phyloP scores from a whole-genome alignment of 2,888 invertebrate species.

The Protonemura montana region DNA sequence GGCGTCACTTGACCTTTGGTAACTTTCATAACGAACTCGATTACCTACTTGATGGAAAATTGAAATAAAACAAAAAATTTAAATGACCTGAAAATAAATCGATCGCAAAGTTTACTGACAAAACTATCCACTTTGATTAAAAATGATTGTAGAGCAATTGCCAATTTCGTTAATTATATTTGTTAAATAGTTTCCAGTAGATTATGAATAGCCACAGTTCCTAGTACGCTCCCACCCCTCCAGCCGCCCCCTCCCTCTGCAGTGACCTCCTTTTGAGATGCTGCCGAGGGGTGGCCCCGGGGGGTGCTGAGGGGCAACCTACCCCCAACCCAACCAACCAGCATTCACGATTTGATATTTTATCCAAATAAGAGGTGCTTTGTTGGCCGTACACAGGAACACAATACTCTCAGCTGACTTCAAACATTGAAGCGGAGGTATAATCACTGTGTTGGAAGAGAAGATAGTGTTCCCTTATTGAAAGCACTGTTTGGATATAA shows the following conservation, averaged over 20 bases:
- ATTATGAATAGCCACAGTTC: neutral
- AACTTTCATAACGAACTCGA: neutral
- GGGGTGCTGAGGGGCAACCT: neutral
- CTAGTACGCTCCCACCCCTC: neutral
- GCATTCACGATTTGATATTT: slow-evolving; percentile 7
- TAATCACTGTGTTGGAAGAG: neutral
- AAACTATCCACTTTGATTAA: no score
- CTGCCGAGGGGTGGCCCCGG: neutral
- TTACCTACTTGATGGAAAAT: neutral
- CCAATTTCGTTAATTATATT: neutral
- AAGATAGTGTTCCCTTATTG: neutral
- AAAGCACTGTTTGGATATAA: neutral
- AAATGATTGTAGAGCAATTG: neutral
- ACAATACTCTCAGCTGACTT: neutral
- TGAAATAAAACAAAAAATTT: neutral
- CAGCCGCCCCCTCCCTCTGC: neutral
- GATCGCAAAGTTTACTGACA: neutral
- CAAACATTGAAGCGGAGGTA: neutral
- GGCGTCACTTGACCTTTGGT: neutral
- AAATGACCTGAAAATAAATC: neutral
- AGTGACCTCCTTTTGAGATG: neutral
- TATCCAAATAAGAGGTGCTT: slow-evolving; percentile 12
- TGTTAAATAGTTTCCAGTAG: neutral
- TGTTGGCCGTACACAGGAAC: neutral
- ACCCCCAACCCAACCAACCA: neutral